Conservation (phyloP, 2,888 invertebrate genomes). For the Apodemia zela region DNA sequence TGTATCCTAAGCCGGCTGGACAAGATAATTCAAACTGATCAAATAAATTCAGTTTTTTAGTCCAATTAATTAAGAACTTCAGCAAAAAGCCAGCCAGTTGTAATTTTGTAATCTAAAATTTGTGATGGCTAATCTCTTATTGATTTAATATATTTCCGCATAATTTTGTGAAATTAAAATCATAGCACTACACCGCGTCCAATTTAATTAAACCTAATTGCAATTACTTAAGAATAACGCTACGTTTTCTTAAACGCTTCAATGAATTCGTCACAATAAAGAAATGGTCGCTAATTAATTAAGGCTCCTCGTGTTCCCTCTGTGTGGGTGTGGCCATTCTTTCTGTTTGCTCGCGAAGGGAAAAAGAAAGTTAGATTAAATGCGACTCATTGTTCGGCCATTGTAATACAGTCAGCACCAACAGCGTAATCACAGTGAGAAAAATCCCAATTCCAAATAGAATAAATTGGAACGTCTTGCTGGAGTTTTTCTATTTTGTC, state of each 20-base stretch:
- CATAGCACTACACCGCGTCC: not conserved
- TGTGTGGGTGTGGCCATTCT: conserved; percentile 60
- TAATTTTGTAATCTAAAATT: not conserved
- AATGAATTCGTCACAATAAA: conserved; percentile 53
- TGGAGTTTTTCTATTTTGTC: conserved; percentile 18
- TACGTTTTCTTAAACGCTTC: conserved; percentile 37
- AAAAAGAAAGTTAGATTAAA: conserved; percentile 72
- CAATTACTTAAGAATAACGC: conserved; percentile 22
- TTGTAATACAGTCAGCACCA: conserved; percentile 50
- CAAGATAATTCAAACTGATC: no score
- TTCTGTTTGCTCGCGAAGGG: conserved; percentile 57
- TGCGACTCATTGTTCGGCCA: conserved; percentile 56
- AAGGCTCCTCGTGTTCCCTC: conserved; percentile 58
- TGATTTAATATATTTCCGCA: not conserved
- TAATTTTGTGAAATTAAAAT: not conserved
- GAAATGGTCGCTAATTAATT: conserved; percentile 68
- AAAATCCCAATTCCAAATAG: conserved; percentile 29
- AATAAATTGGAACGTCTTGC: conserved; percentile 19
- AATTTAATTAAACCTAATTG: conserved; percentile 22
- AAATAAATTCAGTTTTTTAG: no score
- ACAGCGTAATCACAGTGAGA: conserved; percentile 41
- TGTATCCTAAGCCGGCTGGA: no score
- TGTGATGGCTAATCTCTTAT: not conserved
- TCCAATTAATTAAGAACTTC: no score
- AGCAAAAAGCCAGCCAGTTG: no score